Evolutionary conservation across 1,140 invertebrate species (phyloP).

Genomic region (Drosophila mojavensis): DNA sequence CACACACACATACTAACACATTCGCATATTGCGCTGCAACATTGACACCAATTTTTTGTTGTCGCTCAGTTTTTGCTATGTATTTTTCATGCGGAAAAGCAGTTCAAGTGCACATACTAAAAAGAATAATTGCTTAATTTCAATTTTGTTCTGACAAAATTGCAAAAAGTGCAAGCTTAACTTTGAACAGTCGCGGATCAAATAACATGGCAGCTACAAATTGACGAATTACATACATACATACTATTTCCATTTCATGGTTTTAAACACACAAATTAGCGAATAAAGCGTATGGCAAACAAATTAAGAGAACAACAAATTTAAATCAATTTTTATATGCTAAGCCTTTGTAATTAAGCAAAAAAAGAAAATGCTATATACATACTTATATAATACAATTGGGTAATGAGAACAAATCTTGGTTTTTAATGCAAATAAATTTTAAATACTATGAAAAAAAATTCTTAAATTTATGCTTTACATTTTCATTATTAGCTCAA

Average conservation of each 20-base stretch:
- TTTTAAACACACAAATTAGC: slow-evolving; percentile 41
- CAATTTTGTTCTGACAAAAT: slow-evolving; percentile 25
- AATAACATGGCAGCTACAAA: slow-evolving; percentile 28
- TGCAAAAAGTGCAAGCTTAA: slow-evolving; percentile 36
- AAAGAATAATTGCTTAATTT: slow-evolving; percentile 47
- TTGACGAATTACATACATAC: slow-evolving; percentile 12
- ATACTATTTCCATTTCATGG: slow-evolving; percentile 37
- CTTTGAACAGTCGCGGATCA: slow-evolving; percentile 28
- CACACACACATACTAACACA: not conserved
- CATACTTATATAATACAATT: slow-evolving; percentile 50
- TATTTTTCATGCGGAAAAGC: slow-evolving; percentile 36
- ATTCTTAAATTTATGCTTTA: not conserved
- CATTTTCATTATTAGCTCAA: not conserved
- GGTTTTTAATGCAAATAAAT: slow-evolving; percentile 67
- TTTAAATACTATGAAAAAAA: slow-evolving; percentile 47
- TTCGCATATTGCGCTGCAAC: slow-evolving; percentile 27
- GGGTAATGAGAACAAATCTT: slow-evolving; percentile 48
- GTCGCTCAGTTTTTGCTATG: slow-evolving; percentile 7
- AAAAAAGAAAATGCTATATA: slow-evolving; percentile 32
- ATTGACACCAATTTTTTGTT: slow-evolving; percentile 50
- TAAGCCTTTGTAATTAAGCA: slow-evolving; percentile 71
- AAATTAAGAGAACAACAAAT: slow-evolving; percentile 40
- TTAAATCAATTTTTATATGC: slow-evolving; percentile 60
- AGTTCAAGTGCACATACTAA: slow-evolving; percentile 53
- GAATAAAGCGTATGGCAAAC: slow-evolving; percentile 48